Conservation (phyloP, 1,140 invertebrate species). For the Drosophila arawakana region DNA sequence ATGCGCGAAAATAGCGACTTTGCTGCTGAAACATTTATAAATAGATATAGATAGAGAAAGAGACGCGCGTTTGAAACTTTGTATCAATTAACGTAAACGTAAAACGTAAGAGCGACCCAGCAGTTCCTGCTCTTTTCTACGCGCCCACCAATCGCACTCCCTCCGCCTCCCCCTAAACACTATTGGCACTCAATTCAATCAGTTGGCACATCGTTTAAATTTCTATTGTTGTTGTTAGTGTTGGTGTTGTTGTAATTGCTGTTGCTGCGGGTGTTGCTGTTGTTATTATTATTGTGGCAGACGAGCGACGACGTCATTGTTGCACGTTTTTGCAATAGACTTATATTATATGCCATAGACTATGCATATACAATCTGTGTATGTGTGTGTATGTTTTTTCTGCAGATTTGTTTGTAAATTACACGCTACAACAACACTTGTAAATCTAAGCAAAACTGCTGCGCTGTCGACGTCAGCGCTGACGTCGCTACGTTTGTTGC, state of each 20-base stretch:
- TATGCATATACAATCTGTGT: constrained; percentile 5
- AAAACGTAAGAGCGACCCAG: constrained; percentile 38
- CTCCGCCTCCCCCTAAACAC: constrained; percentile 6
- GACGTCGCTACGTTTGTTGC: constrained; percentile 13
- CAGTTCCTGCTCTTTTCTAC: constrained; percentile 3
- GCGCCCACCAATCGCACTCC: neutral
- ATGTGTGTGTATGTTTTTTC: constrained; percentile 37
- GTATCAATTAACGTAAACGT: constrained; percentile 75
- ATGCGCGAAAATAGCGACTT: constrained; percentile 73
- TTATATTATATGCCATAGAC: constrained; percentile 38
- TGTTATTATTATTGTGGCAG: constrained; percentile 52
- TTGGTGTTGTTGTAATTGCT: constrained; percentile 23
- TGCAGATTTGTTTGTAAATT: constrained; percentile 63
- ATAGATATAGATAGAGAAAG: constrained; percentile 45
- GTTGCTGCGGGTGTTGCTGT: constrained; percentile 6
- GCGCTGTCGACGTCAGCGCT: constrained; percentile 14
- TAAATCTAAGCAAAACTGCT: constrained; percentile 32
- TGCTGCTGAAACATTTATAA: constrained; percentile 61
- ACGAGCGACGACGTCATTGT: constrained; percentile 68
- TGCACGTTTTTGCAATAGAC: constrained; percentile 80
- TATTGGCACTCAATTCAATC: constrained; percentile 56
- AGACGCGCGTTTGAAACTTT: constrained; percentile 71
- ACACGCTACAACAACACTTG: constrained; percentile 39
- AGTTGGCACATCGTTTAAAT: constrained; percentile 65
- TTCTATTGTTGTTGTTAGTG: constrained; percentile 19